Percentiles rank a stretch among this genome's conserved stretches.
Evolutionary conservation across 2,888 invertebrate genomes (phyloP).

Genomic region (Orthonychiurus folsomi): DNA sequence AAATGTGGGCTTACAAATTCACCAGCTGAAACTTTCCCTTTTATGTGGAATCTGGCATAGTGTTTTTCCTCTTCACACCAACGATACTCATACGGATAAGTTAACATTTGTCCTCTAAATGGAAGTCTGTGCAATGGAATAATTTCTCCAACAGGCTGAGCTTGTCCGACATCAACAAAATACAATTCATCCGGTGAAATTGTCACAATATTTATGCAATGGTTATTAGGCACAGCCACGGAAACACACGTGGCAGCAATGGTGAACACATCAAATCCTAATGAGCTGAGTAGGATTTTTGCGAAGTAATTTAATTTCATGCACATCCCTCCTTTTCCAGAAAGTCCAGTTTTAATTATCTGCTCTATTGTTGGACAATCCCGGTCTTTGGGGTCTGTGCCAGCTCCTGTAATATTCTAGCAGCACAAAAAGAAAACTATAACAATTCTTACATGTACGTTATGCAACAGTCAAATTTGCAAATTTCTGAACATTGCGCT

Average conservation of each 20-base stretch:
- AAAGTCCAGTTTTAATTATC: not conserved
- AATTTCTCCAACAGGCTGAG: not conserved
- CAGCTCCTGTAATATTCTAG: too few species aligned
- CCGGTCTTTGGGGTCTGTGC: too few species aligned
- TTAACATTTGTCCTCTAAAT: not conserved
- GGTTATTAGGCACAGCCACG: not conserved
- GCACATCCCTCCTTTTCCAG: constrained; percentile 2
- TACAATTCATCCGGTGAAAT: not conserved
- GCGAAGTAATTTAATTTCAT: not conserved
- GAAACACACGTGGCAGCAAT: not conserved
- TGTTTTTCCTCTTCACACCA: not conserved
- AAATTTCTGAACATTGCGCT: too few species aligned
- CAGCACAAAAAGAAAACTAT: too few species aligned
- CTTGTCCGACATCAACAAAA: not conserved
- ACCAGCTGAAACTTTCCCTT: not conserved
- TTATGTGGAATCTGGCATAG: constrained; percentile 1
- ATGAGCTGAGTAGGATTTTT: not conserved
- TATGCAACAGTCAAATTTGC: too few species aligned
- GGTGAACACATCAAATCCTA: not conserved
- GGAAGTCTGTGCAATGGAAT: constrained; percentile 3
- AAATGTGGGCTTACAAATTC: not conserved
- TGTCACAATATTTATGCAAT: not conserved
- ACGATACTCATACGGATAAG: not conserved
- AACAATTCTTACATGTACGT: too few species aligned
- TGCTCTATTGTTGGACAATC: not conserved